A percentile compares a stretch with the other conserved stretches of the same genome.
Evolutionary conservation across 2,888 invertebrate species (phyloP).

Genomic region (Zygaena filipendulae): DNA sequence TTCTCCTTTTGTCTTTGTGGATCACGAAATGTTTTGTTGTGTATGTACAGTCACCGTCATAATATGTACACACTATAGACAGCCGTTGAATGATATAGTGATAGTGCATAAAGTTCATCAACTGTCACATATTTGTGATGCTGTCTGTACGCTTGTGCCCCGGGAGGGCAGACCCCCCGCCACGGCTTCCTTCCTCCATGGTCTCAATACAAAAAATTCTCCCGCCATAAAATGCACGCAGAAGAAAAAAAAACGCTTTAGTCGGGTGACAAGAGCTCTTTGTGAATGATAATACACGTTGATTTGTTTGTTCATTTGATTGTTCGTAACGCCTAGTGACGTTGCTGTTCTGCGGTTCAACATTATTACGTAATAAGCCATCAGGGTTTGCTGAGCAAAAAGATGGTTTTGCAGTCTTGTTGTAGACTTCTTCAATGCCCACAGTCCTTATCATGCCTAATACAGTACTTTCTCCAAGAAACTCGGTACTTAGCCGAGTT

Average conservation of each 20-base stretch:
- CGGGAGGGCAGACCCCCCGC: constrained; percentile 62
- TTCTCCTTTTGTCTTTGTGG: constrained; percentile 66
- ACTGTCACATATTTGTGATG: no score
- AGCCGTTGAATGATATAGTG: no score
- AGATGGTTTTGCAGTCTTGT: no score
- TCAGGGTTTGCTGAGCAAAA: no score
- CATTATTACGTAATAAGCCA: no score
- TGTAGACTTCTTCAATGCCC: no score
- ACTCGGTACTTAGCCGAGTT: no score
- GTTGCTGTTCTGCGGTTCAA: constrained; percentile 26
- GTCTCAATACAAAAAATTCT: constrained; percentile 59
- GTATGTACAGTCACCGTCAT: no score
- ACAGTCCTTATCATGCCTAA: no score
- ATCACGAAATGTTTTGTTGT: constrained; percentile 69
- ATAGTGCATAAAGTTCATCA: no score
- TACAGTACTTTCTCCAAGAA: no score
- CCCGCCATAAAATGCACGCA: constrained; percentile 56
- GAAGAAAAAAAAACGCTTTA: constrained; percentile 59
- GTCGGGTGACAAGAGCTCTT: constrained; percentile 63
- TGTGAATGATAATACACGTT: constrained; percentile 63
- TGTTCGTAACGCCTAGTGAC: constrained; percentile 53
- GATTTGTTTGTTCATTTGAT: constrained; percentile 59
- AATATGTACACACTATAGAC: no score
- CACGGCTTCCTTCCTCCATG: constrained; percentile 63
- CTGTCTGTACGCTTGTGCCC: constrained; percentile 50